Evolutionary conservation across 2,888 invertebrate genomes (phyloP).

Genomic region (Ethmia dodecea): DNA sequence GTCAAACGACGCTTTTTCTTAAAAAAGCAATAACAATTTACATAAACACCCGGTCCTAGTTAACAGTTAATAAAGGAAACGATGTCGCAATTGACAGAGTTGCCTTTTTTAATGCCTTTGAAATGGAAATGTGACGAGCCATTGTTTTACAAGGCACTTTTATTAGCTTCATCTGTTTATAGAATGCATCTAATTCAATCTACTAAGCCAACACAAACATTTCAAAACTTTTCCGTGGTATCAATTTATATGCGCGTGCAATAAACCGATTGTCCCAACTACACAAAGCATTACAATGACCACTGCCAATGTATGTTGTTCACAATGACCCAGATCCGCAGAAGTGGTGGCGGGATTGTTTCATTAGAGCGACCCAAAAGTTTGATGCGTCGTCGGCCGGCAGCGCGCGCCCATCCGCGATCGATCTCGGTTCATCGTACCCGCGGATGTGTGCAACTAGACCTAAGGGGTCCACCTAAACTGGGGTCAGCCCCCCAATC

Average conservation of each 20-base stretch:
- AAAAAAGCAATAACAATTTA: conserved; percentile 78
- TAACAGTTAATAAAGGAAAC: conserved; percentile 76
- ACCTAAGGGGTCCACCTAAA: no score
- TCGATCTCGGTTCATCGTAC: conserved; percentile 41
- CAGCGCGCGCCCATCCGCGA: conserved; percentile 33
- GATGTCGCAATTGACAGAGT: conserved; percentile 68
- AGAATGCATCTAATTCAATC: conserved; percentile 20
- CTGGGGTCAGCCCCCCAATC: conserved; percentile 34
- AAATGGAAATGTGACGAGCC: conserved; percentile 64
- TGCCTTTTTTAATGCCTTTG: conserved; percentile 60
- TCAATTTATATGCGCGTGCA: conserved; percentile 30
- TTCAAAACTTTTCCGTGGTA: conserved; percentile 29
- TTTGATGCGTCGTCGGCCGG: conserved; percentile 50
- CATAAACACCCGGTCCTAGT: conserved; percentile 74
- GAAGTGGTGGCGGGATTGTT: conserved; percentile 56
- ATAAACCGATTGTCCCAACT: no score
- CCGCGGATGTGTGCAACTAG: conserved; percentile 10
- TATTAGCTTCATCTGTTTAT: conserved; percentile 26
- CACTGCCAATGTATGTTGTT: conserved; percentile 46
- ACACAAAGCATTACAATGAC: no score
- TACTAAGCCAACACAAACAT: no score
- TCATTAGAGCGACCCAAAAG: conserved; percentile 68
- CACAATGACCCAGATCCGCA: conserved; percentile 61
- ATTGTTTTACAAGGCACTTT: conserved; percentile 64
- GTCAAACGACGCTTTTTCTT: conserved; percentile 69